Evolutionary conservation across 2,797 vertebrate genomes (phyloP).

Genomic region (Poeciliopsis gracilis): DNA sequence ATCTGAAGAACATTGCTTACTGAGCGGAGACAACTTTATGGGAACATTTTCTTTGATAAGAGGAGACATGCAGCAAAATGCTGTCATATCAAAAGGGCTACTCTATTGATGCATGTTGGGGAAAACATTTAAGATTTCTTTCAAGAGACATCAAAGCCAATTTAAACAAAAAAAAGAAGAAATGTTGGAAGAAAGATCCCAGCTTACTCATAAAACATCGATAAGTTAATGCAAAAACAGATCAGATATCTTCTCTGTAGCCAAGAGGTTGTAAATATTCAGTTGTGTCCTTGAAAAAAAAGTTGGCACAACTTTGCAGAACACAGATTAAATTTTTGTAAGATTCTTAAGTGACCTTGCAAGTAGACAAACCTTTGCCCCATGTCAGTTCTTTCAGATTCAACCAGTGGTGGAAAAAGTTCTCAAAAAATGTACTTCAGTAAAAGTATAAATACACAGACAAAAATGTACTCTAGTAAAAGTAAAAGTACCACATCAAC

Average conservation of each 20-base stretch:
- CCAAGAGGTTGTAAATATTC: not conserved
- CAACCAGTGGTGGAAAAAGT: too few relatives aligned
- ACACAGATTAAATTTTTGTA: not conserved
- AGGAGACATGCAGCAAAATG: slow-evolving; percentile 28
- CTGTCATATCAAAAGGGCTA: slow-evolving; percentile 25
- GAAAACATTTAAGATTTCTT: slow-evolving; percentile 21
- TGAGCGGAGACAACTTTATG: slow-evolving; percentile 37
- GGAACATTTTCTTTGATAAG: slow-evolving; percentile 43
- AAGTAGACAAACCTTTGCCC: not conserved
- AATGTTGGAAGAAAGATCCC: not conserved
- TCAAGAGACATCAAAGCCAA: slow-evolving; percentile 1
- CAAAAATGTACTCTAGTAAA: too few relatives aligned
- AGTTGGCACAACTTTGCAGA: not conserved
- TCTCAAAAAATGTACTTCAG: too few relatives aligned
- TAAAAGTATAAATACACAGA: too few relatives aligned
- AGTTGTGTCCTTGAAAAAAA: not conserved
- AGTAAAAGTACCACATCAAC: too few relatives aligned
- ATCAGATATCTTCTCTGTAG: not conserved
- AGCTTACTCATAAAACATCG: not conserved
- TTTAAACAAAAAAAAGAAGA: not conserved
- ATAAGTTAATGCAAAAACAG: not conserved
- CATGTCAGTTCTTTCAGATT: not conserved
- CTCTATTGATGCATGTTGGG: slow-evolving; percentile 8
- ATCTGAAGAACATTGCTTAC: slow-evolving; percentile 44
- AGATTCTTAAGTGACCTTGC: not conserved